Base-by-base conservation (phyloP, 2,888 invertebrate species). In the Drosophila seclusa region DNA sequence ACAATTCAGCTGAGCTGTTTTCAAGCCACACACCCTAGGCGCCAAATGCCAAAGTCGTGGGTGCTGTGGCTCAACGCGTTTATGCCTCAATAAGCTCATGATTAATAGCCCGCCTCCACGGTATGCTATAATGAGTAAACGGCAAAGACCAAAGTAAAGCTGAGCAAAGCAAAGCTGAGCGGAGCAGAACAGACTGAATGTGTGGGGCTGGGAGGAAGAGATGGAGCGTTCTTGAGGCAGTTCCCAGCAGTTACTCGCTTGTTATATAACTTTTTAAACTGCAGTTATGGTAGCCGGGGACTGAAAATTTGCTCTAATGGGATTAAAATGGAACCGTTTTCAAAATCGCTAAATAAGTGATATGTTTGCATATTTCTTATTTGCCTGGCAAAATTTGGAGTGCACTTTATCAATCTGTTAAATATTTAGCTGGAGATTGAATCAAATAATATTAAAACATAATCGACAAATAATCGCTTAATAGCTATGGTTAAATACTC, bases 71-170 rank as follows among this genome's bases (percentile, higher is more conserved):
- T 85, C 86, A 87, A 74, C 81, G 89, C 83, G 87, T 90, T 91
- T 91, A 90, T 90, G 91, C 91, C 89, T 90, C 91, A 90, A 90
- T 90, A 90, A 90, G 91, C 91, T 89, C 85, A 90, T 90, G 90
- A 91, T 90, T 91, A 91, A 90, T 90, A 90, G 90, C 89, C 79
- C 79, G 78, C 68, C 82, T 82, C 76, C 54, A 62, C 73, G 69
- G 82, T 69, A 69, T 65, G 76, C 60, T 82, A 73, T 84, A 84
- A 84, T 84, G 89, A 84, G 83, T 78, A 78, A 87, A 82, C 78
- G 79, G 87, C 82, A 84, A 70, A 69, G 76, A 68, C 60, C 50
- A 82, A 76, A 68, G 52, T 60, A 55, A 68, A 67, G 58, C 53
- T 49, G 65, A 40, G 48, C 45, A 48, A 68, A 58, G 42, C 31